phyloP scores from a whole-genome alignment of 2,113 vertebrate species.

The Microtus ochrogaster region DNA sequence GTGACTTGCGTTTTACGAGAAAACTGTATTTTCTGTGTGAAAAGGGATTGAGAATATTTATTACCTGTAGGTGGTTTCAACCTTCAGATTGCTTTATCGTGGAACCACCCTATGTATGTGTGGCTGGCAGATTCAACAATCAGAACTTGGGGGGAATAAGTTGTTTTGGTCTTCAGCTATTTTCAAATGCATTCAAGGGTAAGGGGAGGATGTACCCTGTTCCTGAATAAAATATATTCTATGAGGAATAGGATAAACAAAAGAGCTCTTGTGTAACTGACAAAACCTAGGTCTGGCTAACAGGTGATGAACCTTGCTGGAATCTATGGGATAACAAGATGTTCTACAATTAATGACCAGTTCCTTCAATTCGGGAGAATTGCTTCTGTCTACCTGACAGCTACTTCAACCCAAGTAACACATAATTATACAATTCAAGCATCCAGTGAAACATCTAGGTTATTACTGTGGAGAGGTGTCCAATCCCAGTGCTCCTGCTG shows the following conservation, averaged over 20 bases:
- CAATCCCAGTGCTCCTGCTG: not conserved
- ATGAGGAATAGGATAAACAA: rapidly evolving
- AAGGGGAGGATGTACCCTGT: not conserved
- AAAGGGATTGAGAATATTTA: not conserved
- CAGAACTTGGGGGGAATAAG: not conserved
- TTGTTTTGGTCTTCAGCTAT: not conserved
- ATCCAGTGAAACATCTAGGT: not conserved
- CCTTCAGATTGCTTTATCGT: not conserved
- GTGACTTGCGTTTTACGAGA: not conserved
- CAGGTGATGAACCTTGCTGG: no score
- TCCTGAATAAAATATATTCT: not conserved
- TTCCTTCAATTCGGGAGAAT: not conserved
- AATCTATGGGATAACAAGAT: no score
- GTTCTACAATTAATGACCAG: not conserved
- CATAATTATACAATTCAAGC: not conserved
- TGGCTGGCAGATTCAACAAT: not conserved
- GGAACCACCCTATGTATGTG: not conserved
- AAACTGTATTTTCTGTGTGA: constrained; percentile 14
- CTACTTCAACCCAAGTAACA: not conserved
- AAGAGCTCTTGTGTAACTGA: not conserved
- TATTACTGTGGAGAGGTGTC: not conserved
- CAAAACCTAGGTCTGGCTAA: not conserved
- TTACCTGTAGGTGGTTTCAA: not conserved
- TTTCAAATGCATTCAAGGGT: not conserved
- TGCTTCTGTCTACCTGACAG: not conserved